Conservation (phyloP, 2,113 vertebrate species). For the Triplophysa dalaica region DNA sequence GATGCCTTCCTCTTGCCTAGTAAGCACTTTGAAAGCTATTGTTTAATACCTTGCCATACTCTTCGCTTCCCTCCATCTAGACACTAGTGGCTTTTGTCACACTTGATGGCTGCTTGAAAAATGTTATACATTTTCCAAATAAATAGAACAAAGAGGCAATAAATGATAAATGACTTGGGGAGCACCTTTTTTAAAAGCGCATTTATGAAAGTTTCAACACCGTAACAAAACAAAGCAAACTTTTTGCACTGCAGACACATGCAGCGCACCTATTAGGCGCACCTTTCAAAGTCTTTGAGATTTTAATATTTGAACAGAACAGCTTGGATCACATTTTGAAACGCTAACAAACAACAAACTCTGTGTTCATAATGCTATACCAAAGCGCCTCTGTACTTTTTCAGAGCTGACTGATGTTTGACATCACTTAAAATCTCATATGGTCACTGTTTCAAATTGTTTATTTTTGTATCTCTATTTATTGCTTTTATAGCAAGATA, state of each 20-base stretch:
- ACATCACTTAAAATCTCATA: constrained; percentile 15
- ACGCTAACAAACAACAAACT: constrained; percentile 4
- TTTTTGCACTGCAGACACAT: neutral
- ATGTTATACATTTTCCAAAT: constrained; percentile 43
- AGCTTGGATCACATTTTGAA: constrained; percentile 29
- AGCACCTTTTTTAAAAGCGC: constrained; percentile 7
- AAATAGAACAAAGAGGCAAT: constrained; percentile 40
- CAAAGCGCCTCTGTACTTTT: neutral
- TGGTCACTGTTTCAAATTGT: constrained; percentile 21
- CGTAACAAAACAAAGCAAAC: constrained; percentile 5
- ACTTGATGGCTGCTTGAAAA: constrained; percentile 44
- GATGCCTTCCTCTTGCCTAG: constrained; percentile 51
- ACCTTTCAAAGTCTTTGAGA: constrained; percentile 1
- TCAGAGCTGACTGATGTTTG: constrained; percentile 32
- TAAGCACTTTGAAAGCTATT: constrained; percentile 55
- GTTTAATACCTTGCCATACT: constrained; percentile 43
- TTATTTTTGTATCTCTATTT: neutral
- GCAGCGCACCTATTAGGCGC: neutral
- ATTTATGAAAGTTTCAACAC: constrained; percentile 15
- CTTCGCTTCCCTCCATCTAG: constrained; percentile 28
- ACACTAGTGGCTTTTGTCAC: constrained; percentile 40
- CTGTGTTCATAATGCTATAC: neutral
- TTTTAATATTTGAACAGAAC: constrained; percentile 29
- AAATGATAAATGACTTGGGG: constrained; percentile 20
- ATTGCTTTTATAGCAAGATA: constrained; percentile 31